These are phyloP conservation scores for Patella depressa DNA, from an alignment of 2,888 invertebrate genomes.

Conservation along the genomic window DNA sequence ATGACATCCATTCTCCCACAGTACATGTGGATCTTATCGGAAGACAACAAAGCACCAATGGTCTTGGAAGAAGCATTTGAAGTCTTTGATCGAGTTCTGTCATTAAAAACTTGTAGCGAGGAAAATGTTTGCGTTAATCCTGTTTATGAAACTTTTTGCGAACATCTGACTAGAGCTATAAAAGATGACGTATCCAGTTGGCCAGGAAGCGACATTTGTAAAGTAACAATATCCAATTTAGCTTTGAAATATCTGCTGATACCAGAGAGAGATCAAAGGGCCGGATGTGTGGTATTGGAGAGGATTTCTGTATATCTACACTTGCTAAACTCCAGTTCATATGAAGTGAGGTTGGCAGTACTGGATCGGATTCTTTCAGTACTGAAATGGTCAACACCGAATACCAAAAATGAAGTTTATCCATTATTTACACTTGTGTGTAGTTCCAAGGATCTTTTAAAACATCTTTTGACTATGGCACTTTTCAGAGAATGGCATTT, in stretches of 20 bases:
- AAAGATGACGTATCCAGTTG: neutral
- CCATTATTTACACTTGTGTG: too few species aligned
- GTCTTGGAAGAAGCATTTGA: neutral
- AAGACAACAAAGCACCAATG: neutral
- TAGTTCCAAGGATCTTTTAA: slow-evolving; percentile 24
- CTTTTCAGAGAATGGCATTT: slow-evolving; percentile 37
- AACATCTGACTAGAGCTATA: neutral
- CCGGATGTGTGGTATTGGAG: neutral
- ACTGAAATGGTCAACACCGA: neutral
- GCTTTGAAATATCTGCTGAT: neutral
- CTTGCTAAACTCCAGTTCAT: slow-evolving; percentile 28
- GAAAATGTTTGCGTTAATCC: neutral
- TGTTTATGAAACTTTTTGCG: neutral
- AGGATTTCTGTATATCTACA: neutral
- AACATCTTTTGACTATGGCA: slow-evolving; percentile 38
- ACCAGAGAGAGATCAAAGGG: neutral
- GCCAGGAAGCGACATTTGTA: neutral
- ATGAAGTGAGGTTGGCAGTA: slow-evolving; percentile 37
- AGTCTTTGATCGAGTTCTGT: neutral
- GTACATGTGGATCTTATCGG: neutral
- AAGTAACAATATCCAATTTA: neutral
- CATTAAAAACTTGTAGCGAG: neutral
- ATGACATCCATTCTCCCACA: neutral
- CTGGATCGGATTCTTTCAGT: slow-evolving; percentile 21
- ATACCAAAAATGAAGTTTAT: neutral